Evolutionary conservation across 23 tunicate genomes (phyloP), one percentile per base, ranked within the genome.

Genomic region (Oikopleura dioica): DNA sequence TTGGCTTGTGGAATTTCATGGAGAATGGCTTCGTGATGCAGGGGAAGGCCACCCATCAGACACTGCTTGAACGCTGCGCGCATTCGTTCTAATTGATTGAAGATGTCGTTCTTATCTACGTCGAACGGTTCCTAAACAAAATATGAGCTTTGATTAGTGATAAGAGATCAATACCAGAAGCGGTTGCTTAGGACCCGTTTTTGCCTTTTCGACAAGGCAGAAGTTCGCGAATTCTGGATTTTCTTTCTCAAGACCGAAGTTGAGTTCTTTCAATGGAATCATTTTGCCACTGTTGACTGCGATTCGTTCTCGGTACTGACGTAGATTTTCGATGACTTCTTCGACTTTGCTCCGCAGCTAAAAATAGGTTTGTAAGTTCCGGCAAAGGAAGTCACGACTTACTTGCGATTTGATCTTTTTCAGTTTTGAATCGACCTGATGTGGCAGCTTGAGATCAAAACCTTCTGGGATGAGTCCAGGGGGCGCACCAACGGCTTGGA

Each of bases 321-420:
- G 9, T 21, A 44, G 16, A 9, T 44, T 9, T 9, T 44, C 55
- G 16, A 44, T 44, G 16, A 44, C 55, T 21, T 44, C 21, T 44
- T 44, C 55, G 55, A 21, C 21, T 44, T 44, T 21, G 21, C 55
- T 44, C 21, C 55, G 55, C 21, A 44, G 55, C 55, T n/a, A n/a
- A n/a, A n/a, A n/a, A n/a, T n/a, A n/a, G n/a, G n/a, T n/a, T n/a
- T n/a, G n/a, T n/a, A n/a, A n/a, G n/a, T n/a, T n/a, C n/a, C n/a
- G n/a, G n/a, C n/a, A n/a, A n/a, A n/a, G n/a, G n/a, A n/a, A n/a
- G n/a, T n/a, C n/a, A n/a, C n/a, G n/a, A n/a, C 55, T 44, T 44
- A 85, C 81, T 59, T 89, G 96, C 38, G 84, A 83, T 77, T 89
- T 85, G 35, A 89, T 77, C 58, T 85, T 85, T 68, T 88, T 88